Percentiles rank a stretch among this genome's conserved stretches.
These are phyloP conservation scores for Eulemur coronatus DNA, from an alignment of 2,797 vertebrate genomes.

Conservation along the genomic window DNA sequence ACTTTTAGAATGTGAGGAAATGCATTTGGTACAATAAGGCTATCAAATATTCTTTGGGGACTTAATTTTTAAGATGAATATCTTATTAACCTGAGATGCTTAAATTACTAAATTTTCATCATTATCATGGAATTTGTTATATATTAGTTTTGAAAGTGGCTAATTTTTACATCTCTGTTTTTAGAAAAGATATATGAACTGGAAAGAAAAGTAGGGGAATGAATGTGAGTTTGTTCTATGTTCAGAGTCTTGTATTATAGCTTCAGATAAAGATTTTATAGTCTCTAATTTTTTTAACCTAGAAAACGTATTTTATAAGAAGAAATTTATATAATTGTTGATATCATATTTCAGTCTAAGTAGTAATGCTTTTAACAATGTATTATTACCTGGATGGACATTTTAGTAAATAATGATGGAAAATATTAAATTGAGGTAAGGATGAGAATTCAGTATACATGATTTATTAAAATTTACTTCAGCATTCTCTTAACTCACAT, in stretches of 20 bases:
- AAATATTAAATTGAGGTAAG: conserved; percentile 43
- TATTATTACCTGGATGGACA: background rate
- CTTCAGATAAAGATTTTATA: background rate
- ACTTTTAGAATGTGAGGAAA: background rate
- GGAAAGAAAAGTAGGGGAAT: background rate
- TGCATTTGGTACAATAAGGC: background rate
- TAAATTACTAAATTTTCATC: conserved; percentile 43
- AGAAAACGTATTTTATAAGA: conserved; percentile 5
- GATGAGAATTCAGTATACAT: conserved; percentile 16
- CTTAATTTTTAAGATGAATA: conserved; percentile 8
- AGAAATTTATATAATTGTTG: conserved; percentile 8
- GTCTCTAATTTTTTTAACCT: conserved; percentile 36
- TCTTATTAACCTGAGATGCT: background rate
- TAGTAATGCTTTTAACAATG: conserved; percentile 23
- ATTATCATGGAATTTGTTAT: background rate
- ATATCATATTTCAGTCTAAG: conserved; percentile 21
- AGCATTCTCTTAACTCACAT: background rate
- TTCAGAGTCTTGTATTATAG: conserved; percentile 24
- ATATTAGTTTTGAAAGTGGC: background rate
- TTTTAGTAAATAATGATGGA: conserved; percentile 27
- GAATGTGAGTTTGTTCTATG: background rate
- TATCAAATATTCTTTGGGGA: background rate
- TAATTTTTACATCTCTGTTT: background rate
- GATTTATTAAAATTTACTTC: conserved; percentile 47
- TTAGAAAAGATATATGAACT: conserved; percentile 14